Evolutionary conservation across 1,140 invertebrate species (phyloP).

Genomic region (Bombus affinis): DNA sequence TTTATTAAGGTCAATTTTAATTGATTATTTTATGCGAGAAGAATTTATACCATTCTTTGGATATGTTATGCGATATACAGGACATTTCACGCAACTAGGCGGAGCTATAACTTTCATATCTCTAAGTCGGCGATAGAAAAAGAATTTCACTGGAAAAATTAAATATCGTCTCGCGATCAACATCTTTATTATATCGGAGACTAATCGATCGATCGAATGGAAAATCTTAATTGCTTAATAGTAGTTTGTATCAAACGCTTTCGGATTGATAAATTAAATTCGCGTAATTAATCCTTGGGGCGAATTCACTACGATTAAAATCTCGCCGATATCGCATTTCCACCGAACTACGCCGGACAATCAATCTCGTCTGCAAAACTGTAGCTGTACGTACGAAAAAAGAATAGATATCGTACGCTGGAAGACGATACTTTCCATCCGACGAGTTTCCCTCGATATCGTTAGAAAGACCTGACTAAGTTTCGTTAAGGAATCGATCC

Average conservation of each 20-base stretch:
- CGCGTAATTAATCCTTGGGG: background rate
- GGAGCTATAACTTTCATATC: background rate
- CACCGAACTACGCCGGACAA: background rate
- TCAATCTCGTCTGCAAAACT: background rate
- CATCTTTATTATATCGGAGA: background rate
- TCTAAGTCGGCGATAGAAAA: background rate
- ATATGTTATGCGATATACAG: background rate
- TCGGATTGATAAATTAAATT: background rate
- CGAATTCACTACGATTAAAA: background rate
- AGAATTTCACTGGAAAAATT: background rate
- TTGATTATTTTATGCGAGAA: background rate
- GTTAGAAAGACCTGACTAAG: background rate
- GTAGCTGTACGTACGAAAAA: background rate
- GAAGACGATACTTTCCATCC: conserved; percentile 6
- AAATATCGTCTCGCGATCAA: background rate
- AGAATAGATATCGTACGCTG: background rate
- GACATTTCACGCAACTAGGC: background rate
- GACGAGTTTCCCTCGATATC: background rate
- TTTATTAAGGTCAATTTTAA: background rate
- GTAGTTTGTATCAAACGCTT: background rate
- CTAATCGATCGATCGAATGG: background rate
- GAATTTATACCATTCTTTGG: background rate
- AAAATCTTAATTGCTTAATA: too few relatives aligned
- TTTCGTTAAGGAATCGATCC: conserved; percentile 1
- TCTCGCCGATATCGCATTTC: conserved; percentile 13